Evolutionary conservation across 92 coral and sea anemone species (phyloP), one percentile per base, ranked within the genome.

Genomic region (Epizoanthus scotinus): DNA sequence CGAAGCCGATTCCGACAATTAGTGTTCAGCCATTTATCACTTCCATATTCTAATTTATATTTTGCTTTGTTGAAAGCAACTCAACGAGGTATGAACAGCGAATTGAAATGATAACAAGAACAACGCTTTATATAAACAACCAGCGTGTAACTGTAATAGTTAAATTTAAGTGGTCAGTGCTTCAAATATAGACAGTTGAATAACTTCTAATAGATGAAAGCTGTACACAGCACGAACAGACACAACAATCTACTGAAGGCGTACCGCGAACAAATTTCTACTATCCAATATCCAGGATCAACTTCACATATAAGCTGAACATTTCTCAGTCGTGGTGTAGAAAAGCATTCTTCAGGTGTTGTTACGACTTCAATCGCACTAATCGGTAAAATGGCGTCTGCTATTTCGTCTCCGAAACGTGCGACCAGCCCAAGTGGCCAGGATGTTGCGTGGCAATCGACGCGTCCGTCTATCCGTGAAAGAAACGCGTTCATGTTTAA

Each of bases 401-500:
- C 73, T 68, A 42, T 68, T 0, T 68, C 73, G 10, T 68, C 73
- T 2, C 73, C 73, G 17, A 68, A 68, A 19, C 73, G 73, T 22
- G 55, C 31, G 10, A 53, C 73, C 22, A 38, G 52, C 14, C 55
- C 73, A 68, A 40, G 17, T 68, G 29, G 44, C 53, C 40, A 68
- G 0, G 68, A 24, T 14, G 15, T 27, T 24, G 68, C 29, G 17
- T 68, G 73, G 73, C 73, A 68, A 20, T 21, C 73, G 73, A 68
- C 55, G 73, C 55, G 73, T 19, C 22, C 73, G 3, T 25, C 28
- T 42, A 42, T 68, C 15, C 73, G 73, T n/a, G 73, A 68, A 17
- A 68, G 73, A 42, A 68, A 68, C 55, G 73, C 73, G 17, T 68
- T 68, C 73, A 68, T 68, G 73, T 68, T 68, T 68, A 68, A 68